These are phyloP conservation scores for Urocitellus parryii DNA, from an alignment of 2,113 vertebrate species.

Conservation along the genomic window DNA sequence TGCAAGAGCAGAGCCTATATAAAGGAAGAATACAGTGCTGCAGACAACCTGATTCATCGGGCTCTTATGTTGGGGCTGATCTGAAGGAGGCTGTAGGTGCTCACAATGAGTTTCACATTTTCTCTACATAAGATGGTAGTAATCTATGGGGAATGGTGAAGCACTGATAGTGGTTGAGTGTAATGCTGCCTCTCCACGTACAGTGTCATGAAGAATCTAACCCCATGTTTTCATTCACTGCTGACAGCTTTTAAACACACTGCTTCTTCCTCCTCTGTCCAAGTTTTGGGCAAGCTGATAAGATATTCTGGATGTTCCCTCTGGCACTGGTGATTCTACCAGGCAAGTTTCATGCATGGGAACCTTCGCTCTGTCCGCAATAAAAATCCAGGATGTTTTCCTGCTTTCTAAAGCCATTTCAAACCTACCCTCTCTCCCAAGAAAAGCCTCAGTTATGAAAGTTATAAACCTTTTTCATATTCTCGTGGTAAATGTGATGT, in stretches of 20 bases:
- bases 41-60: background rate
- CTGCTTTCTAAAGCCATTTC: background rate
- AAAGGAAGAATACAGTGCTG: background rate
- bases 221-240: background rate
- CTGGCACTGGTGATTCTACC: background rate
- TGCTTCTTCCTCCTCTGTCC: background rate
- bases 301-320: background rate
- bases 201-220: background rate
- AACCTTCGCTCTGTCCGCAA: background rate
- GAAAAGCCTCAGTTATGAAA: background rate
- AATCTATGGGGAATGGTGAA: background rate
- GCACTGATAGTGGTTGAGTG: too few species aligned
- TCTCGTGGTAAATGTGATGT: background rate
- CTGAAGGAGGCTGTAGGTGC: background rate
- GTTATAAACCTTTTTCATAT: background rate
- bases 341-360: background rate
- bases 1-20: background rate
- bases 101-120: background rate
- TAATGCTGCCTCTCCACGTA: background rate
- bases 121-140: background rate
- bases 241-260: background rate
- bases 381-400: background rate
- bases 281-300: background rate
- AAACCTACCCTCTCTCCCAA: background rate
- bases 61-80: background rate